Evolutionary conservation across 1,140 invertebrate species (phyloP), one percentile per base, ranked within the genome.

Genomic region (Philotrypesis tridentata): DNA sequence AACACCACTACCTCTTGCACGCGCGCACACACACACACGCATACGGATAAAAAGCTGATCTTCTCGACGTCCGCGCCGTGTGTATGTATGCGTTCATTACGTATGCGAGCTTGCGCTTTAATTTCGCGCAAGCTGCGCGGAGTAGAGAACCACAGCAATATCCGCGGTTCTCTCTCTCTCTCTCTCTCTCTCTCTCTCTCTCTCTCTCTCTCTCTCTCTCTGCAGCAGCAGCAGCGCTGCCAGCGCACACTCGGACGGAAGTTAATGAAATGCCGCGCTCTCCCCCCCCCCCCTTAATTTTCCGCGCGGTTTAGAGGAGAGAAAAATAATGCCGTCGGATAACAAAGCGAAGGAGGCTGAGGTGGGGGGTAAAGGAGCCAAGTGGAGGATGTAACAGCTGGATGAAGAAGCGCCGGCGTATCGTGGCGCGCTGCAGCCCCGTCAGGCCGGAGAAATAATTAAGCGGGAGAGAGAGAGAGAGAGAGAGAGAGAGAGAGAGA

Each of bases 101-200:
- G 75, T 65, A 76, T 76, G 60, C 60, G 27, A 25, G 48, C 12
- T 63, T 33, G 55, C 14, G 75, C 75, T 77, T 77, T 77, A 77
- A 67, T 77, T 77, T 77, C 55, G 75, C 75, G 63, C 27, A 55
- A 55, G 48, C 43, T n/a, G 60, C 29, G 60, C 12, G 27, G 31
- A n/a, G n/a, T 9, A 77, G 33, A 29, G 75, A 77, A 77, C 61
- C 61, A 21, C 75, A 77, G 75, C 68, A 67, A 77, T 77, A 77
- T 77, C 75, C 75, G 72, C 72, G 21, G 72, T 48, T 75, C 72
- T n/a, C n/a, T n/a, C n/a, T n/a, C n/a, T n/a, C n/a, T n/a, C n/a
- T n/a, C n/a, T n/a, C n/a, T n/a, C n/a, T n/a, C n/a, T n/a, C n/a
- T n/a, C n/a, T n/a, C n/a, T n/a, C n/a, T n/a, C n/a, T n/a, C n/a